Conservation (phyloP, 2,888 invertebrate genomes). For the Lordiphosa fenestrarum region DNA sequence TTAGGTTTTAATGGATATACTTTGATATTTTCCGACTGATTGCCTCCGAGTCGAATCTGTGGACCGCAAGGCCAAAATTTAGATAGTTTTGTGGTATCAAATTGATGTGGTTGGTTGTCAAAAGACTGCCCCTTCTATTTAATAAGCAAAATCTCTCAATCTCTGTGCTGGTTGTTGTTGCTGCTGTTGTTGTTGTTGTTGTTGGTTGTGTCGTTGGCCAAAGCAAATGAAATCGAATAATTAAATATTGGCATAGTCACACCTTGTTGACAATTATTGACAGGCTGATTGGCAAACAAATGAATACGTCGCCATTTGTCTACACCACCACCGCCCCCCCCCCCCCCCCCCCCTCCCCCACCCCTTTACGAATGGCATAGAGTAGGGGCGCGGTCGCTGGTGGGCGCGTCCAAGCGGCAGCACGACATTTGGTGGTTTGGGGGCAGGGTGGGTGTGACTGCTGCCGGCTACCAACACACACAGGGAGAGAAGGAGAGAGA, state of each 20-base stretch:
- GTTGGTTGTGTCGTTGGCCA: conserved; percentile 6
- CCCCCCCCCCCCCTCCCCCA: not conserved
- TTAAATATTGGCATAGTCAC: conserved; percentile 75
- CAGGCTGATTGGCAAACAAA: conserved; percentile 74
- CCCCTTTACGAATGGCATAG: not conserved
- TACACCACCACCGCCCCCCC: conserved; percentile 27
- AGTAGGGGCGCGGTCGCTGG: conserved; percentile 12
- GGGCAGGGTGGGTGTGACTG: conserved; percentile 2
- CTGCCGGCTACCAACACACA: too few species aligned
- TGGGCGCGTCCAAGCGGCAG: conserved; percentile 13
- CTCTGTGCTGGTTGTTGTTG: conserved; percentile 1
- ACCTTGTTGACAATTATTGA: conserved; percentile 75
- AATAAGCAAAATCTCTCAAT: too few species aligned
- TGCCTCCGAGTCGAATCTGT: too few species aligned
- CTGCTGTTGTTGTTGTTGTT: not conserved
- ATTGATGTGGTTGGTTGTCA: too few species aligned
- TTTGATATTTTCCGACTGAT: too few species aligned
- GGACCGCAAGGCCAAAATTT: too few species aligned
- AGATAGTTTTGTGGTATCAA: too few species aligned
- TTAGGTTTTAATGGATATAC: too few species aligned
- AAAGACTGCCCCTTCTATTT: too few species aligned
- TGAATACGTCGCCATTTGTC: conserved; percentile 63
- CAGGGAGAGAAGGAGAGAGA: not conserved
- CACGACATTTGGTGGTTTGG: conserved; percentile 10
- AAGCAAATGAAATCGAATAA: conserved; percentile 68